Percentiles rank a stretch among this genome's conserved stretches.
Evolutionary conservation across 2,888 invertebrate species (phyloP).

Genomic region (Lasioglossum leucozonium): DNA sequence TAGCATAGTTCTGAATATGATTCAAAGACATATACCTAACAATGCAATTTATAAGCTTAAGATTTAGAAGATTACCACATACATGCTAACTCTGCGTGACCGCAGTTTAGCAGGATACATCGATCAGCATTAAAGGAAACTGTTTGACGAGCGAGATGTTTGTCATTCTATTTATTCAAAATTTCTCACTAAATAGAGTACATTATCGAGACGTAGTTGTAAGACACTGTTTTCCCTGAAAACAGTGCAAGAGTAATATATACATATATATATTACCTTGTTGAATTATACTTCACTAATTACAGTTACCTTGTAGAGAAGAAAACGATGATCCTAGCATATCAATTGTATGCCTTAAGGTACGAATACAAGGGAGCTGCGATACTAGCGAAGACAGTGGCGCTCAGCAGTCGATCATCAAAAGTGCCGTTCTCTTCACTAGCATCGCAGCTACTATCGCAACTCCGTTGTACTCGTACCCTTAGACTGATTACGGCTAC

Average conservation of each 20-base stretch:
- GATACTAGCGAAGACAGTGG: background rate
- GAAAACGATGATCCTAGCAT: slow-evolving; percentile 52
- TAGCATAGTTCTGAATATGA: slow-evolving; percentile 35
- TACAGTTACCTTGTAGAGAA: slow-evolving; percentile 44
- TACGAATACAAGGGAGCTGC: background rate
- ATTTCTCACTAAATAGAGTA: slow-evolving; percentile 60
- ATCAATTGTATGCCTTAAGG: slow-evolving; percentile 54
- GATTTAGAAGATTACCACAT: slow-evolving; percentile 48
- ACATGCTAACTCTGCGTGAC: slow-evolving; percentile 29
- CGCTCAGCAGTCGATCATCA: background rate
- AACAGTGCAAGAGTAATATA: slow-evolving; percentile 12
- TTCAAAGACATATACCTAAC: slow-evolving; percentile 42
- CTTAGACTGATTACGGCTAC: slow-evolving; percentile 41
- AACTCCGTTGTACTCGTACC: background rate
- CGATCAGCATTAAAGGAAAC: slow-evolving; percentile 24
- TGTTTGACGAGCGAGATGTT: slow-evolving; percentile 34
- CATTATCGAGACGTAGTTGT: slow-evolving; percentile 22
- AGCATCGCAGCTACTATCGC: background rate
- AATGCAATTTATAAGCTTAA: slow-evolving; percentile 57
- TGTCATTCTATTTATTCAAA: slow-evolving; percentile 60
- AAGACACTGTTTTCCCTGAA: slow-evolving; percentile 32
- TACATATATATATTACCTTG: background rate
- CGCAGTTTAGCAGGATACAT: slow-evolving; percentile 32
- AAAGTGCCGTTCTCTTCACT: too few species aligned
- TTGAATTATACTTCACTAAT: slow-evolving; percentile 36